Conservation (phyloP, 2,797 vertebrate genomes). For the Nasua narica region DNA sequence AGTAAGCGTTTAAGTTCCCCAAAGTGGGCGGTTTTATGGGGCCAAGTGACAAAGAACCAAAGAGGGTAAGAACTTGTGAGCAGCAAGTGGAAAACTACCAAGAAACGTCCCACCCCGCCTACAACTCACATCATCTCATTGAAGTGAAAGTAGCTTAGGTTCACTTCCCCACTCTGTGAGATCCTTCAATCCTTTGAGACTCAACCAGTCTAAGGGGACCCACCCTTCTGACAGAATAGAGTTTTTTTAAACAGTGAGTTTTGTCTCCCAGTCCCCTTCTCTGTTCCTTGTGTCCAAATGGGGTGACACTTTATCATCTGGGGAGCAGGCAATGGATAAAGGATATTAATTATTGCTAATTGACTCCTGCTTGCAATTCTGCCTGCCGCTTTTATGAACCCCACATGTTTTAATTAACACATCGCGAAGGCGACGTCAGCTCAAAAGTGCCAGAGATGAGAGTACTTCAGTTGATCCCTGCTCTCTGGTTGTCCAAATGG, state of each 20-base stretch:
- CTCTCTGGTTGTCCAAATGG: not conserved
- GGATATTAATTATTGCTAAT: not conserved
- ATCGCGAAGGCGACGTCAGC: accelerated
- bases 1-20: constrained; percentile 51
- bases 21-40: constrained; percentile 76
- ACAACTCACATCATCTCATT: not conserved
- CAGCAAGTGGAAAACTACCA: constrained; percentile 69
- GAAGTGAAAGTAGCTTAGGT: too few species aligned
- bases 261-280: not conserved
- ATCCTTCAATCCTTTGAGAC: not conserved
- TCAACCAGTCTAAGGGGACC: not conserved
- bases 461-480: not conserved
- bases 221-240: not conserved
- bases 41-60: constrained; percentile 67
- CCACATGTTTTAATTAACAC: not conserved
- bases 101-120: not conserved
- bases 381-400: not conserved
- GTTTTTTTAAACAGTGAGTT: not conserved
- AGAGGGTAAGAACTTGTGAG: constrained; percentile 40
- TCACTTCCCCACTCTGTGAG: not conserved
- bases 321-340: not conserved
- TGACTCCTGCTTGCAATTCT: not conserved
- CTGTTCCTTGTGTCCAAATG: not conserved
- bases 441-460: not conserved
- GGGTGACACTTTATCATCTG: not conserved